Conservation (phyloP, 2,797 vertebrate genomes). For the Cossypha polioptera region DNA sequence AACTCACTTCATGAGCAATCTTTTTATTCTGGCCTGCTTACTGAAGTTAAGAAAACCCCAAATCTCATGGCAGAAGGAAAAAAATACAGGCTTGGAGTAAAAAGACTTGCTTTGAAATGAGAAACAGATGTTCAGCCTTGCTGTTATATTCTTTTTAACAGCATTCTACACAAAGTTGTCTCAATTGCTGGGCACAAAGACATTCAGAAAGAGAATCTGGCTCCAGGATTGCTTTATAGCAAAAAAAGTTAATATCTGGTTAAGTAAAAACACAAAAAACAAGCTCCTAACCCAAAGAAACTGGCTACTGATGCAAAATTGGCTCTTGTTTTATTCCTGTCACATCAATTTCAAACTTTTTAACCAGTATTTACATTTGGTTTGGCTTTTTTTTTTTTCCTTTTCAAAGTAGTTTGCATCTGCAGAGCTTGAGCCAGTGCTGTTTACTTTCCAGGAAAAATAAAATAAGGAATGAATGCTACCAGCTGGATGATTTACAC, state of each 20-base stretch:
- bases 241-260: not conserved
- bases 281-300: not conserved
- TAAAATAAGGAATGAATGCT: not conserved
- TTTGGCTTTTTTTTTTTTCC: not conserved
- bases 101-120: slow-evolving; percentile 10
- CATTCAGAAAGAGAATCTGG: not conserved
- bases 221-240: not conserved
- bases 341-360: not conserved
- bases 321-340: not conserved
- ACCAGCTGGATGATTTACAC: not conserved
- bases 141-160: not conserved
- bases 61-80: not conserved
- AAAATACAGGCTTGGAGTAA: not conserved
- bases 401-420: not conserved
- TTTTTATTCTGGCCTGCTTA: not conserved
- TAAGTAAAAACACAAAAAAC: not conserved
- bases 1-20: not conserved
- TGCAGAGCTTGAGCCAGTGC: not conserved
- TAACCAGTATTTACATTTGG: not conserved
- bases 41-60: not conserved
- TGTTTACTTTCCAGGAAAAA: not conserved
- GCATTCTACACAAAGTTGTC: not conserved
- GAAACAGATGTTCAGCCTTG: slow-evolving; percentile 47
- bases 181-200: not conserved
- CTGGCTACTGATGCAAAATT: not conserved